These are phyloP conservation scores for Pangasius macronema DNA, from an alignment of 2,797 vertebrate genomes.

Conservation along the genomic window DNA sequence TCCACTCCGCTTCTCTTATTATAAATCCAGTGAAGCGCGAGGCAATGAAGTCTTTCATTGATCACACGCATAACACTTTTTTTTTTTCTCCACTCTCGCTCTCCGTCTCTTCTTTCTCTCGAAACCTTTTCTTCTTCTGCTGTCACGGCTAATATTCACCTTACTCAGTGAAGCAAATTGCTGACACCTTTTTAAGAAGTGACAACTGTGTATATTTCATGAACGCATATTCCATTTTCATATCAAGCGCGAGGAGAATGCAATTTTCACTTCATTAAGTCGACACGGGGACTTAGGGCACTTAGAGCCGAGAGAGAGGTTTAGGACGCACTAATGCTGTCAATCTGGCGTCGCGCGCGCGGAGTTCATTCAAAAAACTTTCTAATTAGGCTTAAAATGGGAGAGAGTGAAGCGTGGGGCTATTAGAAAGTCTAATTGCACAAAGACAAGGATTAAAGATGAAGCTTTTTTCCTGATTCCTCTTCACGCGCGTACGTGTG, in stretches of 20 bases:
- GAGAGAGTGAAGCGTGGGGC: slow-evolving; percentile 44
- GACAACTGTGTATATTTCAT: slow-evolving; percentile 94
- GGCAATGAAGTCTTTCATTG: slow-evolving; percentile 93
- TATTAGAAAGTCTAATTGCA: slow-evolving; percentile 51
- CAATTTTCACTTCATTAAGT: slow-evolving; percentile 96
- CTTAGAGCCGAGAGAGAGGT: slow-evolving; percentile 71
- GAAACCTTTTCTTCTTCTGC: slow-evolving; percentile 63
- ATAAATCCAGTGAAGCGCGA: slow-evolving; percentile 91
- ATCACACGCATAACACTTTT: slow-evolving; percentile 91
- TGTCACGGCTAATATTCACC: slow-evolving; percentile 90
- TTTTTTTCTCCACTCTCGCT: slow-evolving; percentile 57
- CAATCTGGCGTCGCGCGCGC: slow-evolving; percentile 53
- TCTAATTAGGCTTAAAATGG: slow-evolving; percentile 55
- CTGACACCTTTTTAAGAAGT: slow-evolving; percentile 94
- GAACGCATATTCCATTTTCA: slow-evolving; percentile 93
- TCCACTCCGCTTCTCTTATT: slow-evolving; percentile 84
- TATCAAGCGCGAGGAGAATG: slow-evolving; percentile 93
- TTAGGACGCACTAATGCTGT: slow-evolving; percentile 58
- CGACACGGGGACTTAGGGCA: slow-evolving; percentile 79
- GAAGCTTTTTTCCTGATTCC: neutral
- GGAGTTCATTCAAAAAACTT: slow-evolving; percentile 56
- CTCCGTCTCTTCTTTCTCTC: slow-evolving; percentile 44
- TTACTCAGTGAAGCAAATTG: slow-evolving; percentile 89
- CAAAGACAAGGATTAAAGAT: slow-evolving; percentile 36
- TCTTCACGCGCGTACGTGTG: slow-evolving; percentile 12